Conservation (phyloP, 2,797 vertebrate species). For the Bovichtus variegatus region DNA sequence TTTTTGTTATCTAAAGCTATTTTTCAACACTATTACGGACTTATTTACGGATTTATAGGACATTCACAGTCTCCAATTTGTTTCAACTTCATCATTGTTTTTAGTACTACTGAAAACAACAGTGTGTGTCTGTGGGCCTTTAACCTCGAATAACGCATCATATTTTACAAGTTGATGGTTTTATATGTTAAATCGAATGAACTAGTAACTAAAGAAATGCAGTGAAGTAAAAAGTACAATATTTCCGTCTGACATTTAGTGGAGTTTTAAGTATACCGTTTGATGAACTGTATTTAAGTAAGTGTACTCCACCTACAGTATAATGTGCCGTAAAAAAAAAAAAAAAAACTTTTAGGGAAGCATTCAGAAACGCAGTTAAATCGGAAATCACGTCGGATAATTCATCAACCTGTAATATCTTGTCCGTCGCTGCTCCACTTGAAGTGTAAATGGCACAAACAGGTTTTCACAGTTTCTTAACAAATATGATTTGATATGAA, state of each 20-base stretch:
- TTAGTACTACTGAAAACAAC: no score
- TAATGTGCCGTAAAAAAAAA: background rate
- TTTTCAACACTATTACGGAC: background rate
- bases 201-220: no score
- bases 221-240: no score
- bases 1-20: background rate
- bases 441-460: conserved; percentile 36
- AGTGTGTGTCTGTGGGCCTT: no score
- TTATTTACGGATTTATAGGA: conserved; percentile 2
- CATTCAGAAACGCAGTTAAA: background rate
- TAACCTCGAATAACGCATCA: no score
- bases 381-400: background rate
- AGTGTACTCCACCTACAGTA: background rate
- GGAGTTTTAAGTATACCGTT: rapidly evolving
- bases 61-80: background rate
- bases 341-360: background rate
- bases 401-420: background rate
- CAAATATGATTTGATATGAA: conserved; percentile 41
- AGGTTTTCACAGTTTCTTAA: conserved; percentile 30
- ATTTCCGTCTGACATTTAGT: no score
- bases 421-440: background rate
- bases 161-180: background rate
- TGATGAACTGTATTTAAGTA: background rate
- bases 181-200: background rate
- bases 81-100: no score